phyloP scores from a whole-genome alignment of 1,140 invertebrate species.

The Cydia fagiglandana region DNA sequence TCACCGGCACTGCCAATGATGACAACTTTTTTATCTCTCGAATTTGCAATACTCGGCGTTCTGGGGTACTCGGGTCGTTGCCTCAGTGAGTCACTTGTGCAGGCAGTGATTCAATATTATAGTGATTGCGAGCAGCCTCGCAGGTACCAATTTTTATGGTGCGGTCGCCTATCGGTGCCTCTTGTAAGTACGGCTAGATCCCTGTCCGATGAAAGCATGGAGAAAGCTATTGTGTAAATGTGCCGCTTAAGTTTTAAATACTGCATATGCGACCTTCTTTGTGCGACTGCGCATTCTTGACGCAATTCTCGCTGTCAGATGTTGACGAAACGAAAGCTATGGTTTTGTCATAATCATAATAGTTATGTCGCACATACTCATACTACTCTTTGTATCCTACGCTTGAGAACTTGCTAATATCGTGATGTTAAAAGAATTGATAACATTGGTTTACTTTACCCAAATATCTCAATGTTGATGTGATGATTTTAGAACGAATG shows the following conservation, averaged over 20 bases:
- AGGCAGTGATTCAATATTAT: conserved; percentile 43
- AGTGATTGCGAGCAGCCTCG: conserved; percentile 38
- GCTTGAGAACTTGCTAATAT: no score
- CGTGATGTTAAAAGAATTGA: no score
- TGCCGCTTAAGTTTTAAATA: not conserved
- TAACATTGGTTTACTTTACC: no score
- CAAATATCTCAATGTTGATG: no score
- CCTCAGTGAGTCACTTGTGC: conserved; percentile 60
- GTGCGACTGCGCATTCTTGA: not conserved
- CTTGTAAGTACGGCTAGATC: conserved; percentile 4
- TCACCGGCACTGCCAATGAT: not conserved
- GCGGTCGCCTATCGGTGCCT: conserved; percentile 34
- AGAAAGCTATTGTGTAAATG: conserved; percentile 8
- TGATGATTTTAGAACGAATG: no score
- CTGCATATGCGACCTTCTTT: not conserved
- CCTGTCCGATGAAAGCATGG: not conserved
- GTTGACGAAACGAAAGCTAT: not conserved
- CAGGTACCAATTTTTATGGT: conserved; percentile 35
- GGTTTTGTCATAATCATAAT: no score
- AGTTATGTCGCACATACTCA: no score
- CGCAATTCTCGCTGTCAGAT: not conserved
- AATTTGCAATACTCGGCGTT: conserved; percentile 19
- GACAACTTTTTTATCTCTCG: conserved; percentile 17
- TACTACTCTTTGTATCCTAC: no score
- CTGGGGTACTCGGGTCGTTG: conserved; percentile 54